Base-by-base conservation (phyloP, 1,140 invertebrate species). In the Pogonus chalceus region DNA sequence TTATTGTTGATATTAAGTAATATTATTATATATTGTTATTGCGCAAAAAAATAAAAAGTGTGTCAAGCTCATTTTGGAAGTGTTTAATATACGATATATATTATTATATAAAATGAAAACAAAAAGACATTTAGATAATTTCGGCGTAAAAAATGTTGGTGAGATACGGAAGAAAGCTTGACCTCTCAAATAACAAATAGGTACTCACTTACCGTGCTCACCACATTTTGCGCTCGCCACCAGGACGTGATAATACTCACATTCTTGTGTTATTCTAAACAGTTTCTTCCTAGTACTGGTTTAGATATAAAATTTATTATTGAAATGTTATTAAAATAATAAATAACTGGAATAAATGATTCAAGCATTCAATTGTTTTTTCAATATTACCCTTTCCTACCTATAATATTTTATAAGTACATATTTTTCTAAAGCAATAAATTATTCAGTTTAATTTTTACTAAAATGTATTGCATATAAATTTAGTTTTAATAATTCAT, bases 261-360 rank as follows among this genome's bases (percentile, higher is more conserved):
- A 43, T 43, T 43, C 37, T 43, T 43, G 37, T 43, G 37, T 43
- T 43, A 43, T 43, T 43, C 37, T 43, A 43, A 43, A 43, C 37
- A 43, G 9, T 43, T 43, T 43, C 37, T 43, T 43, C 37, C 37
- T 43, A 43, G 37, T 43, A 43, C 37, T 43, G 37, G 37, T 43
- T 43, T 43, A 43, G 37, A 43, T 43, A 43, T 43, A 43, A 43
- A 18, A 43, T 43, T 43, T 43, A 43, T 43, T 43, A 43, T 43
- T 43, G 37, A 43, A 43, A 43, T 43, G 37, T 43, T 43, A 43
- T 12, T 43, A 43, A 43, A 43, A 43, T 43, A 43, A 12, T 12
- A 43, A 43, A 43, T 43, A 43, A 43, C 37, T 43, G 37, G 37
- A 43, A 43, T 43, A 43, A 43, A 43, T 12, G 37, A 43, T 43